Evolutionary conservation across 30 jellyfish, hydroid and myxozoan species (phyloP).

Genomic region (Rhopilema esculentum): DNA sequence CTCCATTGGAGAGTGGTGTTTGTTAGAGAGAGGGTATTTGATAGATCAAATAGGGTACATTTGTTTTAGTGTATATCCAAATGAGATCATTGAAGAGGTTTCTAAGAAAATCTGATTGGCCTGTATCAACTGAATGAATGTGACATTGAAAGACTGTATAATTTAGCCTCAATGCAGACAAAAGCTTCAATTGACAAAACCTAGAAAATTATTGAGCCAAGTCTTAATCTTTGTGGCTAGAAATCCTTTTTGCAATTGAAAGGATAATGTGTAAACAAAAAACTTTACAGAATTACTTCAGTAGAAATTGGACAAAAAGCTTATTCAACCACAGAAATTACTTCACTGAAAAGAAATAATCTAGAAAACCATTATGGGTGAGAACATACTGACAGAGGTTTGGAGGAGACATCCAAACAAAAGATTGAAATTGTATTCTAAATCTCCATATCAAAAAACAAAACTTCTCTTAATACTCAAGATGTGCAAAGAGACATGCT

Average conservation of each 20-base stretch:
- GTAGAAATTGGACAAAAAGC: background rate
- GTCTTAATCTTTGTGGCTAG: background rate
- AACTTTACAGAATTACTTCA: background rate
- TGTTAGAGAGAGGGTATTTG: too few relatives aligned
- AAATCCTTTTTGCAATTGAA: background rate
- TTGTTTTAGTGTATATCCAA: too few relatives aligned
- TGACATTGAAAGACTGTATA: background rate
- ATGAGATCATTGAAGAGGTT: too few relatives aligned
- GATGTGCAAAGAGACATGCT: too few relatives aligned
- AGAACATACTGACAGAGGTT: background rate
- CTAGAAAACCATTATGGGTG: background rate
- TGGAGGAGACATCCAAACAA: too few relatives aligned
- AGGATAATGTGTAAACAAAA: background rate
- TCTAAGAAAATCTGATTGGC: background rate
- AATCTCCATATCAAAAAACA: too few relatives aligned
- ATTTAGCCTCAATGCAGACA: background rate
- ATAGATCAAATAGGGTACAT: too few relatives aligned
- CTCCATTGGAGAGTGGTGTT: too few relatives aligned
- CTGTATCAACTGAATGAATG: background rate
- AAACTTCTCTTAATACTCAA: too few relatives aligned
- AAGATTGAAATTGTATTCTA: too few relatives aligned
- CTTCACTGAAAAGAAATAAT: background rate
- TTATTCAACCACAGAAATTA: background rate
- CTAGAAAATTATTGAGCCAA: background rate
- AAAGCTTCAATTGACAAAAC: background rate